phyloP scores from a whole-genome alignment of 2,888 invertebrate genomes.

The Nyleta sp. region DNA sequence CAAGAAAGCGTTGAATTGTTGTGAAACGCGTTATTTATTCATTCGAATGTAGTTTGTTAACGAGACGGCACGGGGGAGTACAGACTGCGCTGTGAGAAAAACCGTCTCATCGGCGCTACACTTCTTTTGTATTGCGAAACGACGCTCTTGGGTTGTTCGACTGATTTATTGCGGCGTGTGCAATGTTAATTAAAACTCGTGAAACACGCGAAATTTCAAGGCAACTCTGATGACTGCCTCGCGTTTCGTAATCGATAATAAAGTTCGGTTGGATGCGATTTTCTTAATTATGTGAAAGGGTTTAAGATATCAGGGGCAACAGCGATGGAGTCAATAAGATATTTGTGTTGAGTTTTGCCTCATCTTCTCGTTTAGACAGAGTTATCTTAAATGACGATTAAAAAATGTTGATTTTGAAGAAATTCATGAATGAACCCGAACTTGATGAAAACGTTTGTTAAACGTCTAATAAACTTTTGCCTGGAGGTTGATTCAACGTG shows the following conservation, averaged over 20 bases:
- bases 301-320: no score
- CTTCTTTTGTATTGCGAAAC: slow-evolving; percentile 54
- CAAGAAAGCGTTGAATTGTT: no score
- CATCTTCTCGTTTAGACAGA: no score
- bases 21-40: slow-evolving; percentile 48
- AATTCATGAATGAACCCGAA: no score
- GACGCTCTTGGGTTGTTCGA: slow-evolving; percentile 23
- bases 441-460: no score
- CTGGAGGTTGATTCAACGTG: no score
- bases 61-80: slow-evolving; percentile 25
- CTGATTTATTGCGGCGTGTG: slow-evolving; percentile 41
- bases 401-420: no score
- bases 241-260: slow-evolving; percentile 17
- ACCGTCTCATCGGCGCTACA: slow-evolving; percentile 40
- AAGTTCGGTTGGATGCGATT: background rate
- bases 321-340: no score
- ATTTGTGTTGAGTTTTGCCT: no score
- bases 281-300: background rate
- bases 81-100: slow-evolving; percentile 39
- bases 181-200: slow-evolving; percentile 44
- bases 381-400: no score
- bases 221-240: slow-evolving; percentile 11
- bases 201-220: slow-evolving; percentile 34
- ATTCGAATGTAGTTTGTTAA: slow-evolving; percentile 41
- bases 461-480: no score